These are phyloP conservation scores for Lasius platythorax DNA, from an alignment of 2,888 invertebrate species.

Conservation along the genomic window DNA sequence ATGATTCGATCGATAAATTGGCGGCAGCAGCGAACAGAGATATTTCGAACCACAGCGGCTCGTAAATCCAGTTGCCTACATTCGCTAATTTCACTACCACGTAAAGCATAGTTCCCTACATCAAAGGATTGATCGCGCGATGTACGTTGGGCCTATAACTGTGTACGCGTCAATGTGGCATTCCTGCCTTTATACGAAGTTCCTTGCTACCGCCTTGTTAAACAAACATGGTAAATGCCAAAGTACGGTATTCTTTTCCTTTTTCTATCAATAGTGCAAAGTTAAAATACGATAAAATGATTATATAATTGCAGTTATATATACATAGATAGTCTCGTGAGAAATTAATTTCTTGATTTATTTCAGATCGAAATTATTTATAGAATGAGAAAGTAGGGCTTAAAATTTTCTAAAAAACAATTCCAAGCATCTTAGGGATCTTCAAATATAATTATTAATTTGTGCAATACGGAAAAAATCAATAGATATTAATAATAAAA, in stretches of 20 bases:
- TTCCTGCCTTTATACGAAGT: constrained; percentile 46
- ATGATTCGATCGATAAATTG: constrained; percentile 38
- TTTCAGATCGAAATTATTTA: neutral
- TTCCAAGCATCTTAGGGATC: neutral
- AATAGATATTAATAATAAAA: neutral
- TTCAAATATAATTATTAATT: constrained; percentile 2
- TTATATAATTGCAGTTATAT: neutral
- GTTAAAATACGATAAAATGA: neutral
- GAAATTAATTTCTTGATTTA: neutral
- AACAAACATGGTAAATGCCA: constrained; percentile 1
- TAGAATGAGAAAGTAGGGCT: neutral
- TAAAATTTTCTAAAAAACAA: neutral
- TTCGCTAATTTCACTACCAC: constrained; percentile 38
- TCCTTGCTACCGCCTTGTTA: constrained; percentile 8
- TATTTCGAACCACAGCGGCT: constrained; percentile 28
- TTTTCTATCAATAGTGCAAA: neutral
- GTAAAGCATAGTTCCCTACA: constrained; percentile 57
- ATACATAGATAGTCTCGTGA: neutral
- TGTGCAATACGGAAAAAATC: neutral
- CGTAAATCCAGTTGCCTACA: constrained; percentile 31
- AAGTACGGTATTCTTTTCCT: neutral
- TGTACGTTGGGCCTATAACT: constrained; percentile 72
- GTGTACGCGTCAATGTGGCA: constrained; percentile 70
- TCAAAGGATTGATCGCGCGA: constrained; percentile 78
- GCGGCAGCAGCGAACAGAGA: neutral